These are phyloP conservation scores for Xanthorhoe designata DNA, from an alignment of 2,888 invertebrate genomes.

Conservation along the genomic window DNA sequence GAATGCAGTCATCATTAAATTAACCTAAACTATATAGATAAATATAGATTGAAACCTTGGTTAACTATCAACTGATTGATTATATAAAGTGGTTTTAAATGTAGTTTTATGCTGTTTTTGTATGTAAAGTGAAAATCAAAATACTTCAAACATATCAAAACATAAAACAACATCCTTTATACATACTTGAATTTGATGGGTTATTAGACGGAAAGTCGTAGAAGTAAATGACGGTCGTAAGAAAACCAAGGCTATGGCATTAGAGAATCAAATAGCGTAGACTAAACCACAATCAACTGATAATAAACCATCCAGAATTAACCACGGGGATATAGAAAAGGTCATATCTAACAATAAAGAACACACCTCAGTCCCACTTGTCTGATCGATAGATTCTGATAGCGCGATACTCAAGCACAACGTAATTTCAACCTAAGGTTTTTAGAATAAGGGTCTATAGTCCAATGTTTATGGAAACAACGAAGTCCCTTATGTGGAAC, in stretches of 20 bases:
- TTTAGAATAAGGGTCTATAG: constrained; percentile 18
- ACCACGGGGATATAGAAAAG: constrained; percentile 52
- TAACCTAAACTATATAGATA: background rate
- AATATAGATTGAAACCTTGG: constrained; percentile 17
- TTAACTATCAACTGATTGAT: constrained; percentile 25
- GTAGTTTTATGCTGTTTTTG: no score
- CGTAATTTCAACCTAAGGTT: constrained; percentile 21
- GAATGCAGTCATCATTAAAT: no score
- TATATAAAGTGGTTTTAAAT: no score
- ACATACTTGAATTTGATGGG: background rate
- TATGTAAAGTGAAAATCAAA: background rate
- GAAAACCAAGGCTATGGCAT: background rate
- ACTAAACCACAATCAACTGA: constrained; percentile 31
- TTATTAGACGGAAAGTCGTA: background rate
- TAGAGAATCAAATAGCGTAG: background rate
- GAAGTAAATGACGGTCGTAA: background rate
- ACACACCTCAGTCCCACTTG: constrained; percentile 52
- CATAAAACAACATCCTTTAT: background rate
- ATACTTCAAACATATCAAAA: background rate
- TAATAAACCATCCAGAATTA: constrained; percentile 51
- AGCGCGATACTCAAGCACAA: constrained; percentile 45
- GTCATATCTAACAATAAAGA: constrained; percentile 55
- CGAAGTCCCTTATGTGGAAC: constrained; percentile 38
- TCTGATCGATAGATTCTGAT: constrained; percentile 61
- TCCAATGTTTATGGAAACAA: constrained; percentile 23